A percentile compares a stretch with the other conserved stretches of the same genome.
phyloP scores from a whole-genome alignment of 2,113 vertebrate species.

The Equus przewalskii region DNA sequence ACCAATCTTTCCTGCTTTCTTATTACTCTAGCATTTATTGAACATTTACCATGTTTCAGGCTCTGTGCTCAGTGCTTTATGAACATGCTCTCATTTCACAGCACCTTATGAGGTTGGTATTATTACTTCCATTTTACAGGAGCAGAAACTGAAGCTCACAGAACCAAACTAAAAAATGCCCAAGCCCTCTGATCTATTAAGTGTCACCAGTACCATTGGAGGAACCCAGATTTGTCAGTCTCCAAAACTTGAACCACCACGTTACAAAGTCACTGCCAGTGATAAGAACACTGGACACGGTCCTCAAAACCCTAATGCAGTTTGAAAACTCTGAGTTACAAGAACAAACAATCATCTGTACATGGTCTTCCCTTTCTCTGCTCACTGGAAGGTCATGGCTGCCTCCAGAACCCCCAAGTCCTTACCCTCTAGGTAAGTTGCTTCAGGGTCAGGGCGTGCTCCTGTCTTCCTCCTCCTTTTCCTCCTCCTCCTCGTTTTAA shows the following conservation, averaged over 20 bases:
- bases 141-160: not conserved
- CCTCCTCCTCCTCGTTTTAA: not conserved
- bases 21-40: not conserved
- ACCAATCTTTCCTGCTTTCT: not conserved
- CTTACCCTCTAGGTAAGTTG: not conserved
- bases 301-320: not conserved
- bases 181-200: not conserved
- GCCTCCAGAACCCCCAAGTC: not conserved
- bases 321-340: not conserved
- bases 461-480: not conserved
- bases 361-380: not conserved
- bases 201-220: not conserved
- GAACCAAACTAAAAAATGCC: not conserved
- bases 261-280: not conserved
- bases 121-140: not conserved
- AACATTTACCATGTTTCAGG: not conserved
- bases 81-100: not conserved
- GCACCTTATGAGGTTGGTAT: not conserved
- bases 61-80: not conserved
- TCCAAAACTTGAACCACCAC: not conserved
- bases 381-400: not conserved
- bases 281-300: not conserved
- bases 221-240: not conserved
- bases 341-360: not conserved
- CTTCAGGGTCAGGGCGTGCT: not conserved